phyloP scores from a whole-genome alignment of 2,797 vertebrate genomes.

The Phrynocephalus vlangalii region DNA sequence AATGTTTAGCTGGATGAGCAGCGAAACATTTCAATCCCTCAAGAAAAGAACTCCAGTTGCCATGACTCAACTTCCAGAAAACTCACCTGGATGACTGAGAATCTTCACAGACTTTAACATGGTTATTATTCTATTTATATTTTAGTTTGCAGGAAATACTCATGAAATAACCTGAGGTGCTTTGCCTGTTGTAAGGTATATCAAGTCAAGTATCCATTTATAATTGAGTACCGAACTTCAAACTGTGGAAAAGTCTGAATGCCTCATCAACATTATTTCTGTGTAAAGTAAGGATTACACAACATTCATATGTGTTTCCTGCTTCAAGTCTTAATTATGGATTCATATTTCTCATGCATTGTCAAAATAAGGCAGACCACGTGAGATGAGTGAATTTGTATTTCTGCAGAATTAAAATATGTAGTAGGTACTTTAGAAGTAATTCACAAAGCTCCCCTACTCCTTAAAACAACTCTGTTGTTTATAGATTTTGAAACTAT shows the following conservation, averaged over 20 bases:
- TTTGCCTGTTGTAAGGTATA: background rate
- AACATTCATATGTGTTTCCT: background rate
- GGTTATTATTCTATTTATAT: background rate
- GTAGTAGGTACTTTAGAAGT: background rate
- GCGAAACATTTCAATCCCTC: no score
- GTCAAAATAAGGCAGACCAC: background rate
- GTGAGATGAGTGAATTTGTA: background rate
- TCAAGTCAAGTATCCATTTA: background rate
- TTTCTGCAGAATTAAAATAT: conserved; percentile 4
- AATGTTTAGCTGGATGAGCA: no score
- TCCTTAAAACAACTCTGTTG: conserved; percentile 10
- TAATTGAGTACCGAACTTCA: background rate
- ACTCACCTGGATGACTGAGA: no score
- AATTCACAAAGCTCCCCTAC: background rate
- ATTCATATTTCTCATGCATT: conserved; percentile 2
- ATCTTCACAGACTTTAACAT: background rate
- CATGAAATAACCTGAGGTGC: background rate
- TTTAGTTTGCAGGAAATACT: conserved; percentile 26
- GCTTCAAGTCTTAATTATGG: background rate
- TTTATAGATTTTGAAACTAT: conserved; percentile 19
- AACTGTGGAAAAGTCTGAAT: background rate
- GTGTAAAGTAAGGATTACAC: background rate
- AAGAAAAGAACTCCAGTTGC: no score
- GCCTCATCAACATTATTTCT: background rate
- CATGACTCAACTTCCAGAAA: no score